Evolutionary conservation across 2,888 invertebrate genomes (phyloP).

Genomic region (Elegia similella): DNA sequence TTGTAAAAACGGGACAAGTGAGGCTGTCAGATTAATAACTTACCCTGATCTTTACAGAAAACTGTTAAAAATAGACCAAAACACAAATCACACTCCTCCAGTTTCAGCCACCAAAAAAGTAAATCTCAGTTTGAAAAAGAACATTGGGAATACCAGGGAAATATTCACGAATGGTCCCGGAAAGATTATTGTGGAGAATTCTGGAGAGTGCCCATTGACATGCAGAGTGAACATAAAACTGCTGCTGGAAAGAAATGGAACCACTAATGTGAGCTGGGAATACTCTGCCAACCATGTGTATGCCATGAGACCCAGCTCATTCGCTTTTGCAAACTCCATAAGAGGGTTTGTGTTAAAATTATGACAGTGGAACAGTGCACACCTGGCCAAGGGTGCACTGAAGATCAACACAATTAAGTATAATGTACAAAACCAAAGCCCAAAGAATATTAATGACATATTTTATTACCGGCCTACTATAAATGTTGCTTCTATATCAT

Average conservation of each 20-base stretch:
- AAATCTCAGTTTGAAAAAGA: conserved; percentile 79
- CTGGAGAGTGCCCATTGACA: conserved; percentile 86
- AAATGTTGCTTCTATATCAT: conserved; percentile 65
- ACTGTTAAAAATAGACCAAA: conserved; percentile 54
- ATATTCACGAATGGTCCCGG: conserved; percentile 83
- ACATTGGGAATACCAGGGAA: conserved; percentile 79
- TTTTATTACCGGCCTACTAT: conserved; percentile 62
- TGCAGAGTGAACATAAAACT: conserved; percentile 84
- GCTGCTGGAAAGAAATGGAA: conserved; percentile 78
- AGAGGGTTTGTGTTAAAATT: conserved; percentile 90
- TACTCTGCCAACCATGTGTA: conserved; percentile 84
- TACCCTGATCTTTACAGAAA: conserved; percentile 57
- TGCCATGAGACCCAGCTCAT: conserved; percentile 87
- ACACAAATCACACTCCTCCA: conserved; percentile 46
- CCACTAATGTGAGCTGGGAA: conserved; percentile 81
- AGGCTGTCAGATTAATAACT: conserved; percentile 71
- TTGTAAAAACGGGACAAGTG: conserved; percentile 82
- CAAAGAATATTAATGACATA: conserved; percentile 67
- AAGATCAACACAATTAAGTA: conserved; percentile 68
- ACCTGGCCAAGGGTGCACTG: conserved; percentile 72
- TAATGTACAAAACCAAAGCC: conserved; percentile 70
- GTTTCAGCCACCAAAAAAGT: conserved; percentile 69
- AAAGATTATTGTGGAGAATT: conserved; percentile 86
- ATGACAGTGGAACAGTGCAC: conserved; percentile 88
- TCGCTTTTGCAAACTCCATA: conserved; percentile 83